Percentiles rank a stretch among this genome's conserved stretches.
These are phyloP conservation scores for Pristiophorus japonicus DNA, from an alignment of 2,113 vertebrate genomes.

Conservation along the genomic window DNA sequence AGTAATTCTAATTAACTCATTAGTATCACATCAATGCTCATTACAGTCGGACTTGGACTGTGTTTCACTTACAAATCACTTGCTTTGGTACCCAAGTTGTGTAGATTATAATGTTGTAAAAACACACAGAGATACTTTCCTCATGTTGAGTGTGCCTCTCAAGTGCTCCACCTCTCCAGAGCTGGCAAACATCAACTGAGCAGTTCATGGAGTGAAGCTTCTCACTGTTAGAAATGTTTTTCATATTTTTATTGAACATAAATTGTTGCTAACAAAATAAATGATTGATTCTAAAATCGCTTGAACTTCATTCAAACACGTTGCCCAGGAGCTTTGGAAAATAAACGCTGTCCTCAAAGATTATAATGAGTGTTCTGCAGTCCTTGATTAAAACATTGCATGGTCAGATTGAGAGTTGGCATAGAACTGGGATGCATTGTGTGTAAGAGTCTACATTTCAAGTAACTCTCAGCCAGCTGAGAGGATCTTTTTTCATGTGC, in stretches of 20 bases:
- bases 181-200: background rate
- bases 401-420: background rate
- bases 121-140: background rate
- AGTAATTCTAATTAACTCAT: constrained; percentile 45
- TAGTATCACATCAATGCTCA: constrained; percentile 44
- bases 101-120: background rate
- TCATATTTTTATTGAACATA: background rate
- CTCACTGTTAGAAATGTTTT: background rate
- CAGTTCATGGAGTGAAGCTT: background rate
- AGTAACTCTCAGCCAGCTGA: background rate
- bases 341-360: background rate
- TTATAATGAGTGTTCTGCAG: background rate
- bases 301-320: background rate
- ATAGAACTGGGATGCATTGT: background rate
- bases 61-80: background rate
- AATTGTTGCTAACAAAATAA: background rate
- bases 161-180: background rate
- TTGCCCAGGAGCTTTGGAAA: background rate
- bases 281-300: background rate
- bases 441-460: background rate
- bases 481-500: background rate
- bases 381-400: background rate
- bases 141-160: background rate
- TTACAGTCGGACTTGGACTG: constrained; percentile 27
- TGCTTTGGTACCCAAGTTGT: background rate